Percentiles rank a stretch among this genome's conserved stretches.
These are phyloP conservation scores for Eulemur macaco DNA, from an alignment of 2,113 vertebrate genomes.

Conservation along the genomic window DNA sequence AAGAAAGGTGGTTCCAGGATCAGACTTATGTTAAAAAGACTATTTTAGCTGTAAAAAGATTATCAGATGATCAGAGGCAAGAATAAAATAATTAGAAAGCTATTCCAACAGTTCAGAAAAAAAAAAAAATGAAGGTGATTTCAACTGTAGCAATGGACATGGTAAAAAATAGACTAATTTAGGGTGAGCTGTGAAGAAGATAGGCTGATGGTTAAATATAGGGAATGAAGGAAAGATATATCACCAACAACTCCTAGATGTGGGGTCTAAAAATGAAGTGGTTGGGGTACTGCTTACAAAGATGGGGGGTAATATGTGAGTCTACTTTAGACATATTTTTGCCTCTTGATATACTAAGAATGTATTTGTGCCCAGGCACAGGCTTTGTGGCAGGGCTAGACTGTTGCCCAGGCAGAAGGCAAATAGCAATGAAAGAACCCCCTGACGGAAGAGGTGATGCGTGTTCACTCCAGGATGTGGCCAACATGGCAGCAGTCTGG, in stretches of 20 bases:
- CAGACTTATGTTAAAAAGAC: not conserved
- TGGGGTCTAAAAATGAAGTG: not conserved
- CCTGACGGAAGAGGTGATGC: not conserved
- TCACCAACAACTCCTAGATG: not conserved
- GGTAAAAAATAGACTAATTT: not conserved
- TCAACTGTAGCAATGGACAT: not conserved
- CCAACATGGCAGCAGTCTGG: not conserved
- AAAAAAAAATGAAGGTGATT: not conserved
- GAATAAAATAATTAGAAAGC: not conserved
- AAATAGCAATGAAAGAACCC: not conserved
- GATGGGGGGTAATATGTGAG: not conserved
- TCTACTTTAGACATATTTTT: not conserved
- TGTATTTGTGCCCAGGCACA: not conserved
- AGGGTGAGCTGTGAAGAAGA: not conserved
- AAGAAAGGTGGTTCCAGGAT: not conserved
- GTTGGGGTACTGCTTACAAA: not conserved
- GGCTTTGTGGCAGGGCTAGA: not conserved
- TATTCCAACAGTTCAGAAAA: not conserved
- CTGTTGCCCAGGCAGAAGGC: not conserved
- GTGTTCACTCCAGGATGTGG: not conserved
- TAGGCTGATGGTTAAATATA: not conserved
- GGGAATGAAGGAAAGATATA: not conserved
- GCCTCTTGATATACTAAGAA: not conserved
- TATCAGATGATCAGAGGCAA: not conserved
- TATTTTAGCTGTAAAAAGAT: not conserved